phyloP scores from a whole-genome alignment of 2,797 vertebrate genomes.

The Bufotes viridis region DNA sequence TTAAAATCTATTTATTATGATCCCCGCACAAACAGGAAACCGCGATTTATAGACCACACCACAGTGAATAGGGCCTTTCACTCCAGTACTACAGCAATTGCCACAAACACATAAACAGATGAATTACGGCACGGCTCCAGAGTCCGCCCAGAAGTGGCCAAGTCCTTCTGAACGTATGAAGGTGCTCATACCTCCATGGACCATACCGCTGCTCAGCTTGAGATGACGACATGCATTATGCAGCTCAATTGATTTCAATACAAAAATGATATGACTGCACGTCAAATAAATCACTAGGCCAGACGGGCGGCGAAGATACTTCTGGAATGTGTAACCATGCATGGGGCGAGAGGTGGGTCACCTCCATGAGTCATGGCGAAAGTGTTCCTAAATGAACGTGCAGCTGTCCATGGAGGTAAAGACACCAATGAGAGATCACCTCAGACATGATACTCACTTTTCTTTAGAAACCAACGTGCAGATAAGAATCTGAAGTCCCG shows the following conservation, averaged over 20 bases:
- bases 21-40: neutral
- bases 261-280: neutral
- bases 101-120: neutral
- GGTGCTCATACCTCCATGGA: neutral
- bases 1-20: neutral
- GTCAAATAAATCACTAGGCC: neutral
- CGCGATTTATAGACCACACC: neutral
- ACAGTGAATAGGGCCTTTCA: neutral
- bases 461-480: too few species aligned
- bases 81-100: neutral
- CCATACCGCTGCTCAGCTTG: neutral
- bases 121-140: neutral
- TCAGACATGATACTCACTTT: neutral
- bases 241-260: neutral
- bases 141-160: neutral
- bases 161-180: neutral
- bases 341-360: conserved; percentile 2
- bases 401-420: neutral
- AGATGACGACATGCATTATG: neutral
- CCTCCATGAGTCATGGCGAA: neutral
- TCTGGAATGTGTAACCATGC: neutral
- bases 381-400: neutral
- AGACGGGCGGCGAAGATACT: neutral
- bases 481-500: neutral
- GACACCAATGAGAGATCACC: neutral